Conservation (phyloP, 1,140 invertebrate genomes). For the Diploscapter pachys region DNA sequence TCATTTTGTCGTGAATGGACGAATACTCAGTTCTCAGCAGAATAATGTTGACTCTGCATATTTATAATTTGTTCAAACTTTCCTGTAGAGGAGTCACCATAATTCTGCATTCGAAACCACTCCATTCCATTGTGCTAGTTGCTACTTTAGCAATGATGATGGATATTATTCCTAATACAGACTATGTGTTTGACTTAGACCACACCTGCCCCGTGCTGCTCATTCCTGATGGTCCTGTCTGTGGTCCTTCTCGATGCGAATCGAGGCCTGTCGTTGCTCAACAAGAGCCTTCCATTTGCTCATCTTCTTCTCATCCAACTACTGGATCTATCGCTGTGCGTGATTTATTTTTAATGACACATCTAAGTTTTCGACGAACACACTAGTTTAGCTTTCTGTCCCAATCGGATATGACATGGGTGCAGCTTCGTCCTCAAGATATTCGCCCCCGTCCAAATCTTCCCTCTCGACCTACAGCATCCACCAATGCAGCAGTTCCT, state of each 20-base stretch:
- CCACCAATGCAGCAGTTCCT: not conserved
- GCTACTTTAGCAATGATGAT: too few species aligned
- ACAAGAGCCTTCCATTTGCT: constrained; percentile 20
- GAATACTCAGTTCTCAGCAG: too few species aligned
- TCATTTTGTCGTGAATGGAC: too few species aligned
- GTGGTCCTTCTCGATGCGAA: constrained; percentile 28
- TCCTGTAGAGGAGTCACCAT: too few species aligned
- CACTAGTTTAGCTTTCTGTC: too few species aligned
- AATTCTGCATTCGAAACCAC: constrained; percentile 1
- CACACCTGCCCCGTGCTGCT: not conserved
- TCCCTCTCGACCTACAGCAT: constrained; percentile 13
- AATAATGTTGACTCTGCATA: too few species aligned
- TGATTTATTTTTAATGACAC: constrained; percentile 8
- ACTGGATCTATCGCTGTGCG: not conserved
- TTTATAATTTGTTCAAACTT: too few species aligned
- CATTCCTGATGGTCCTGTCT: constrained; percentile 4
- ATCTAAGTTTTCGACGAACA: not conserved
- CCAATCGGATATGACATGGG: too few species aligned
- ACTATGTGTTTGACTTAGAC: too few species aligned
- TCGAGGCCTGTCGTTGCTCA: constrained; percentile 23
- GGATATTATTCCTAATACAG: too few species aligned
- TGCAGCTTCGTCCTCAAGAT: constrained; percentile 11
- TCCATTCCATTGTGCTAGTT: too few species aligned
- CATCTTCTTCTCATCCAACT: constrained; percentile 22
- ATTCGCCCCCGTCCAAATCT: constrained; percentile 10